Evolutionary conservation across 2,113 vertebrate species (phyloP), one percentile per base, ranked within the genome.

Genomic region (Sebastes schlegelii): DNA sequence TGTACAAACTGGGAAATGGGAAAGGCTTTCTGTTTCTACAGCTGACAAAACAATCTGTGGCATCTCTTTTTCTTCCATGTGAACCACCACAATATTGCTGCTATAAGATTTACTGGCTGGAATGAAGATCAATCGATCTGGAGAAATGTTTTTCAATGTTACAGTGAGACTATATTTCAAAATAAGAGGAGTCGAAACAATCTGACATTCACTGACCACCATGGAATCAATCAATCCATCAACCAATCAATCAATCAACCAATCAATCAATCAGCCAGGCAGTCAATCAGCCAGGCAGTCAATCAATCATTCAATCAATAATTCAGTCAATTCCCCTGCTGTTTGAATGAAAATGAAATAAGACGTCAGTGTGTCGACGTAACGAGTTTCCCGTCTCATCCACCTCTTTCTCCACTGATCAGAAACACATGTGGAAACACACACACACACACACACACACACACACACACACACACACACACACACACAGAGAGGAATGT

Each of bases 401-500:
- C 46, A n/a, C 60, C 13, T 64, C 66, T 51, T 51, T 3, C 2
- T 57, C 19, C 75, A 4, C 60, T 88, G 74, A 84, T 88, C 82
- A 82, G 86, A 77, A 84, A 78, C 86, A 88, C 78, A 65, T 65
- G 63, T 65, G 63, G 42, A 2, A 13, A 54, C 8, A 64, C 74
- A 72, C 77, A 49, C 48, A n/a, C n/a, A n/a, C n/a, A n/a, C n/a
- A 62, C 34, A 14, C 42, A 19, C 42, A 57, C 54, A 5, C 49
- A 17, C 54, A 42, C 54, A 72, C 69, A 19, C 70, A 26, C 70
- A 75, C 57, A 70, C 52, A 65, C 68, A 21, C 54, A 23, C 26
- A 69, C 57, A 71, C 67, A 52, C 61, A 45, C 62, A n/a, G 51
- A 46, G 12, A 90, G 79, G 84, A 90, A 88, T 90, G 84, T 86